Conservation (phyloP, 2,888 invertebrate genomes). For the Lottia scabra region DNA sequence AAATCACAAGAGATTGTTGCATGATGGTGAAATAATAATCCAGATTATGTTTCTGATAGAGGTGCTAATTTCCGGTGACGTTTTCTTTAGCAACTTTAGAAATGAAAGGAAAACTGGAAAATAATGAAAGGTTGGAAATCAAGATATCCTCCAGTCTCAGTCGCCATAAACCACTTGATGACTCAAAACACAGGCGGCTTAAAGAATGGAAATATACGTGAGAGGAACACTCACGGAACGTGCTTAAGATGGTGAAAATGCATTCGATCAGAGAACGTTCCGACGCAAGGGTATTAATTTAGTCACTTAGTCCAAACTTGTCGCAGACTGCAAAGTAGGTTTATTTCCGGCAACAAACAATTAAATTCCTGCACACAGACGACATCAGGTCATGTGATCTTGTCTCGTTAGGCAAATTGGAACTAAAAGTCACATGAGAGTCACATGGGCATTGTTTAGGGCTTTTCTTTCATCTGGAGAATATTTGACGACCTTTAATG, state of each 20-base stretch:
- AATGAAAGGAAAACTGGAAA: not conserved
- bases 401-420: not conserved
- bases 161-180: constrained; percentile 1
- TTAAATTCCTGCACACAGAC: constrained; percentile 1
- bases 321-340: not conserved
- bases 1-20: no score
- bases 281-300: not conserved
- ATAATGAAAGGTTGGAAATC: not conserved
- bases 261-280: not conserved
- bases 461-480: no score
- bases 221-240: not conserved
- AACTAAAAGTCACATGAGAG: not conserved
- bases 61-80: not conserved
- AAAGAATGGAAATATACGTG: not conserved
- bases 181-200: not conserved
- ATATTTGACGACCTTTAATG: no score
- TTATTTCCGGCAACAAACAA: constrained; percentile 4
- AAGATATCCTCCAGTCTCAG: no score
- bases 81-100: not conserved
- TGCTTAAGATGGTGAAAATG: not conserved
- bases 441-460: no score
- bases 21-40: no score
- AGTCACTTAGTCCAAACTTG: not conserved
- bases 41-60: no score
- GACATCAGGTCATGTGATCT: not conserved